A percentile compares a stretch with the other conserved stretches of the same genome.
These are phyloP conservation scores for Sylvia borin DNA, from an alignment of 2,797 vertebrate genomes.

Conservation along the genomic window DNA sequence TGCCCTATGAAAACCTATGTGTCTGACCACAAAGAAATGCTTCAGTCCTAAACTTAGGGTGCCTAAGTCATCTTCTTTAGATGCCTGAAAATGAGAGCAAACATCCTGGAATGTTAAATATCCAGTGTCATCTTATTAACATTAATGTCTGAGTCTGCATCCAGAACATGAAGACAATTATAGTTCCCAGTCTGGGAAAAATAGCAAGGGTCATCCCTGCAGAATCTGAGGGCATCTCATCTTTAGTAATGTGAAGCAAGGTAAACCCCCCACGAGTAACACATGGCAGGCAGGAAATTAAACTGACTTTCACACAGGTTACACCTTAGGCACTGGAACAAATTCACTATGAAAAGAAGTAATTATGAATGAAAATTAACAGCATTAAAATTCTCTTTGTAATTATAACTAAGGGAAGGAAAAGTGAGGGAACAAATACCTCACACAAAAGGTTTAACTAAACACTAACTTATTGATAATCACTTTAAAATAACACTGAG, in stretches of 20 bases:
- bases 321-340: background rate
- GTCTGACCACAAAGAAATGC: background rate
- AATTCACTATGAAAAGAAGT: background rate
- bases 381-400: background rate
- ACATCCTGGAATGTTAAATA: background rate
- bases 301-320: background rate
- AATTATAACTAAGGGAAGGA: background rate
- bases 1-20: background rate
- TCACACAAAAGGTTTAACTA: background rate
- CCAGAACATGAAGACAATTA: background rate
- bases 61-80: background rate
- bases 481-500: background rate
- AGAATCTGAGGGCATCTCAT: background rate
- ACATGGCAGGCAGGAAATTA: background rate
- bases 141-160: background rate
- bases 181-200: background rate
- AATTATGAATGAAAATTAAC: background rate
- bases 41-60: background rate
- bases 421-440: background rate
- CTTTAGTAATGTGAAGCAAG: background rate
- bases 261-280: background rate
- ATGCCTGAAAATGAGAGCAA: background rate
- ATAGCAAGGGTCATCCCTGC: background rate
- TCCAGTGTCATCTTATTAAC: background rate
- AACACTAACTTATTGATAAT: background rate